phyloP scores from a whole-genome alignment of 2,797 vertebrate genomes.

The Arrhamphus sclerolepis region DNA sequence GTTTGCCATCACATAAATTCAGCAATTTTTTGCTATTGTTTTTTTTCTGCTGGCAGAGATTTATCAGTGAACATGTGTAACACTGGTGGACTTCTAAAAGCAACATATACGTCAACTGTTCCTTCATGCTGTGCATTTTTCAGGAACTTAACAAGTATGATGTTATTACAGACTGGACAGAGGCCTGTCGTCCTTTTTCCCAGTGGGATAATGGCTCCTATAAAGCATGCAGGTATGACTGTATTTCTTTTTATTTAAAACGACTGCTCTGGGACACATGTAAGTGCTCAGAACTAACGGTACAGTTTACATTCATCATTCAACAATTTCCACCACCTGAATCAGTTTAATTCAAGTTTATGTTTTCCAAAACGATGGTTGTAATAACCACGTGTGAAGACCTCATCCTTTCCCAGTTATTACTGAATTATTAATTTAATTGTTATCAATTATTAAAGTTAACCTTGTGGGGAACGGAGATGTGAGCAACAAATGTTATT shows the following conservation, averaged over 20 bases:
- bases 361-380: too few relatives aligned
- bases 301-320: too few relatives aligned
- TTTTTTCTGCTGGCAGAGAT: conserved; percentile 15
- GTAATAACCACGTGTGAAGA: not conserved
- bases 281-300: too few relatives aligned
- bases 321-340: too few relatives aligned
- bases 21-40: not conserved
- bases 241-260: conserved; percentile 4
- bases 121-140: conserved; percentile 3
- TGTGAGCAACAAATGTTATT: not conserved
- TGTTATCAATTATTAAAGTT: conserved; percentile 28
- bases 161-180: conserved; percentile 48
- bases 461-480: not conserved
- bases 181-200: conserved; percentile 20
- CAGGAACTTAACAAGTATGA: conserved; percentile 11
- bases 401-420: conserved; percentile 2
- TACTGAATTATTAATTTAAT: conserved; percentile 25
- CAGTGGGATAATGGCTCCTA: conserved; percentile 55
- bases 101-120: not conserved
- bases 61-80: conserved; percentile 5
- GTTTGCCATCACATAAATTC: conserved; percentile 19
- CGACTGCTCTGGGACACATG: not conserved
- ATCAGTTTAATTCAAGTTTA: too few relatives aligned
- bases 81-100: not conserved
- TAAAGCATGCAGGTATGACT: conserved; percentile 57